These are phyloP conservation scores for Caerostris darwini DNA, from an alignment of 1,140 invertebrate species.

Conservation along the genomic window DNA sequence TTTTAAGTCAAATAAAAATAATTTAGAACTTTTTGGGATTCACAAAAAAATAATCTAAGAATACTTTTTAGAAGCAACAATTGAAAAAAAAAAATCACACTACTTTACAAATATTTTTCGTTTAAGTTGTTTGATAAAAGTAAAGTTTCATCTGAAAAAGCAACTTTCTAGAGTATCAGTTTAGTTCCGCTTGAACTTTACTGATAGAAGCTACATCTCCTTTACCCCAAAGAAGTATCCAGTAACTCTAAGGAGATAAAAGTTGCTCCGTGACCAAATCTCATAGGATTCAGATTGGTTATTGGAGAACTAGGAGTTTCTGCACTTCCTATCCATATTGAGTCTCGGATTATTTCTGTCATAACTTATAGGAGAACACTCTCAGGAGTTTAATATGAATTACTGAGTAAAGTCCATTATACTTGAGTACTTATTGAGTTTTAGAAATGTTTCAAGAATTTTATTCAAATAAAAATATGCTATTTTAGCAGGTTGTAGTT, in stretches of 20 bases:
- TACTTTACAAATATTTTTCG: not conserved
- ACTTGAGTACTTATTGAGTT: too few relatives aligned
- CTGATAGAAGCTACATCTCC: not conserved
- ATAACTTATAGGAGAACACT: not conserved
- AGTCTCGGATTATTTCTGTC: not conserved
- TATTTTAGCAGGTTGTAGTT: too few relatives aligned
- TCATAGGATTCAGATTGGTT: not conserved
- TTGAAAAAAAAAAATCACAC: too few relatives aligned
- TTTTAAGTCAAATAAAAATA: too few relatives aligned
- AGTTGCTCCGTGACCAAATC: not conserved
- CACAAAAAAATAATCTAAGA: too few relatives aligned
- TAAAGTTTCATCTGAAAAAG: not conserved
- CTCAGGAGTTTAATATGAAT: too few relatives aligned
- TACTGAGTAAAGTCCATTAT: too few relatives aligned
- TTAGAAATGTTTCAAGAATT: too few relatives aligned
- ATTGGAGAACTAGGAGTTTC: not conserved
- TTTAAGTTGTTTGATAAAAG: not conserved
- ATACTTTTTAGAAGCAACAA: too few relatives aligned
- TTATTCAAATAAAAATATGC: too few relatives aligned
- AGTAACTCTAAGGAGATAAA: not conserved
- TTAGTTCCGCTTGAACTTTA: not conserved
- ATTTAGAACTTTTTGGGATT: too few relatives aligned
- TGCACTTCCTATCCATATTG: not conserved
- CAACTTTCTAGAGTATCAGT: not conserved
- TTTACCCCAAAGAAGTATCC: not conserved